Evolutionary conservation across 2,888 invertebrate genomes (phyloP).

Genomic region (Xestia sexstrigata): DNA sequence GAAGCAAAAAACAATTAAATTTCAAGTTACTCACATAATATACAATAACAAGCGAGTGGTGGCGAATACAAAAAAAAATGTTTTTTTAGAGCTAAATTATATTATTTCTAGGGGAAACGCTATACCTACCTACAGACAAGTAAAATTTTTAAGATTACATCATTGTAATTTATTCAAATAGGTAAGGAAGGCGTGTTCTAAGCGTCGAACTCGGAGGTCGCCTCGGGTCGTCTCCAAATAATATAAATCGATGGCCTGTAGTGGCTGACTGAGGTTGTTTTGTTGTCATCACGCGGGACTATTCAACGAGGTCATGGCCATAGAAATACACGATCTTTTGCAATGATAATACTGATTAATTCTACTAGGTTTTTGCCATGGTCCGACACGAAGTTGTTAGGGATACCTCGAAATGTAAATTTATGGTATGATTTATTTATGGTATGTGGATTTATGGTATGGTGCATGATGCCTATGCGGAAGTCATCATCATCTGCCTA

Average conservation of each 20-base stretch:
- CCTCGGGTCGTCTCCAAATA: constrained; percentile 44
- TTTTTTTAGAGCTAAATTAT: background rate
- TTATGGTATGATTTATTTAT: background rate
- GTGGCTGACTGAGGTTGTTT: constrained; percentile 46
- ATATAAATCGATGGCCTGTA: constrained; percentile 44
- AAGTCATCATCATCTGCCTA: background rate
- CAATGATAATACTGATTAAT: constrained; percentile 42
- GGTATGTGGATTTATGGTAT: background rate
- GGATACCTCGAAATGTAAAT: background rate
- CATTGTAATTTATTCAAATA: constrained; percentile 39
- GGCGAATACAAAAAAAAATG: no score
- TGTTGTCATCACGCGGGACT: constrained; percentile 62
- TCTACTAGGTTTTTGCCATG: constrained; percentile 27
- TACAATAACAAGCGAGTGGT: background rate
- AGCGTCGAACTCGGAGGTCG: constrained; percentile 21
- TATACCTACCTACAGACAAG: background rate
- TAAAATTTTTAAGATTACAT: constrained; percentile 10
- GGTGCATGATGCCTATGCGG: background rate
- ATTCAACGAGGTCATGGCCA: constrained; percentile 66
- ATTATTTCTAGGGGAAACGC: background rate
- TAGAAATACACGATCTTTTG: constrained; percentile 66
- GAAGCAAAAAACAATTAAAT: background rate
- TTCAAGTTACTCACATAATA: background rate
- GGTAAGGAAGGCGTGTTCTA: constrained; percentile 23
- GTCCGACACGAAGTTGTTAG: constrained; percentile 1